A percentile compares a stretch with the other conserved stretches of the same genome.
Conservation (phyloP, 35 echinoderm and acorn worm species). For the Amphiura filiformis region DNA sequence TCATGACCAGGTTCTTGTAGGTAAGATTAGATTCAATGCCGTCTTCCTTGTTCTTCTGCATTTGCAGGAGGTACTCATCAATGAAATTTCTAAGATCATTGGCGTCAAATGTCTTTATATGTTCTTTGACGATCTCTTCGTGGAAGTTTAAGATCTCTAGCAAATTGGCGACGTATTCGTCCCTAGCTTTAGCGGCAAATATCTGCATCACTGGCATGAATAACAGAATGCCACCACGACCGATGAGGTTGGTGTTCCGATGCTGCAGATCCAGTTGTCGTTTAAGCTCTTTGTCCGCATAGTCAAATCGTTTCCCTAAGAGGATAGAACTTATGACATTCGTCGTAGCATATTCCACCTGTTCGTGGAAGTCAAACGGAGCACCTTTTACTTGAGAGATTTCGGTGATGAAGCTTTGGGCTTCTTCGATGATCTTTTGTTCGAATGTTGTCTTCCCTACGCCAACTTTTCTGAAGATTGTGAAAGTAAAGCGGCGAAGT, state of each 20-base stretch:
- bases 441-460: conserved; percentile 80
- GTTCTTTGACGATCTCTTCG: conserved; percentile 12
- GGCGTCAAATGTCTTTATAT: conserved; percentile 5
- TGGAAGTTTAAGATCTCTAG: conserved; percentile 19
- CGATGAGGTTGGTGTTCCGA: neutral
- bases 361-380: conserved; percentile 44
- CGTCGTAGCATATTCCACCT: conserved; percentile 54
- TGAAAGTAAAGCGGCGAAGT: conserved; percentile 65
- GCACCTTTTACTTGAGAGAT: conserved; percentile 14
- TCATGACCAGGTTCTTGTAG: neutral
- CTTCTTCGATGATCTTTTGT: conserved; percentile 60
- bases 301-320: conserved; percentile 53
- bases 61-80: conserved; percentile 45
- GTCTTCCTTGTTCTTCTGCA: conserved; percentile 32
- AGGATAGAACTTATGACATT: conserved; percentile 56
- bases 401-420: conserved; percentile 1
- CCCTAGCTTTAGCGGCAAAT: neutral
- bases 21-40: conserved; percentile 11
- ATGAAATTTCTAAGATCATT: conserved; percentile 55
- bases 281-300: conserved; percentile 17
- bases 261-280: conserved; percentile 7
- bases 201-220: conserved; percentile 13
- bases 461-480: conserved; percentile 70
- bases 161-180: neutral
- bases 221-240: conserved; percentile 3